Conservation (phyloP, 1,140 invertebrate species). For the Hylaeus anthracinus region DNA sequence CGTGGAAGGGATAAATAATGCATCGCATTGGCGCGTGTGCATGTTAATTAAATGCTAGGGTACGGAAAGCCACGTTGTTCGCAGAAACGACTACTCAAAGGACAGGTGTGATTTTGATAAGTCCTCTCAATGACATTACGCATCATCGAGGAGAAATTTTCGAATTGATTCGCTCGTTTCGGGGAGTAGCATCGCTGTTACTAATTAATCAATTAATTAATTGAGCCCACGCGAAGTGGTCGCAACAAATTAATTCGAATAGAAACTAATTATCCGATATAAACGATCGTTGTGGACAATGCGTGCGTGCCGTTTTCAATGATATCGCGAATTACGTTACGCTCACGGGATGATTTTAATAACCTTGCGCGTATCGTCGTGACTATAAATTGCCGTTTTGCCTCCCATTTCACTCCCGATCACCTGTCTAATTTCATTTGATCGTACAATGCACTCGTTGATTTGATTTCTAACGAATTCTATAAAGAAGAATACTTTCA, state of each 20-base stretch:
- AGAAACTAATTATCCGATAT: slow-evolving; percentile 33
- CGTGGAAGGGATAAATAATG: neutral
- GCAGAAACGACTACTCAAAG: neutral
- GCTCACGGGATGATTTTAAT: neutral
- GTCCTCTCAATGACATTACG: neutral
- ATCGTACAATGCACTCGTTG: neutral
- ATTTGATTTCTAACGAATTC: neutral
- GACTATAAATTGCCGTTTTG: neutral
- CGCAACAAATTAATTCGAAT: slow-evolving; percentile 28
- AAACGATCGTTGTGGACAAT: neutral
- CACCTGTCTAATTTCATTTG: neutral
- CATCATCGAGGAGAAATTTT: neutral
- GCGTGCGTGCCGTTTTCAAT: neutral
- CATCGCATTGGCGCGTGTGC: neutral
- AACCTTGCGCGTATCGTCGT: neutral
- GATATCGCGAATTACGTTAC: neutral
- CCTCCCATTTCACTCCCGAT: neutral
- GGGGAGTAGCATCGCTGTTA: neutral
- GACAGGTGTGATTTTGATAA: neutral
- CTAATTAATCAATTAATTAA: slow-evolving; percentile 16
- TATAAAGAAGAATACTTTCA: neutral
- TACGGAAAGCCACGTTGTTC: too few species aligned
- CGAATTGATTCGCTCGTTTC: neutral
- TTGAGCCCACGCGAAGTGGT: neutral
- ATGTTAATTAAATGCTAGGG: slow-evolving; percentile 3